These are phyloP conservation scores for Eutrigla gurnardus DNA, from an alignment of 2,797 vertebrate genomes.

Conservation along the genomic window DNA sequence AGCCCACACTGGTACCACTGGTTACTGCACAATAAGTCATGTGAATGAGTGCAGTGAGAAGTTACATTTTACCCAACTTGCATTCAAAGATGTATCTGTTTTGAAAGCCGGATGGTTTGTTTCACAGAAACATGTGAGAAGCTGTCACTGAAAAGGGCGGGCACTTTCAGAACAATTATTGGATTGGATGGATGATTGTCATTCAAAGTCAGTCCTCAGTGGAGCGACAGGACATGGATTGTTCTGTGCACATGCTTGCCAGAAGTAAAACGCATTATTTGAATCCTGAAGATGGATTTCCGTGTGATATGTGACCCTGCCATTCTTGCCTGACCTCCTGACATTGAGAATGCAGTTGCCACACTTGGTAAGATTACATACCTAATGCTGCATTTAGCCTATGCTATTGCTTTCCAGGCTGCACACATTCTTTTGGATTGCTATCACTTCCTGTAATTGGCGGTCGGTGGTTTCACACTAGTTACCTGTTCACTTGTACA, in stretches of 20 bases:
- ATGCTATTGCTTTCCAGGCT: too few species aligned
- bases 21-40: not conserved
- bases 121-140: not conserved
- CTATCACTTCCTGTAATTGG: too few species aligned
- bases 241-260: too few species aligned
- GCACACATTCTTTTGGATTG: too few species aligned
- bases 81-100: not conserved
- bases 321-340: not conserved
- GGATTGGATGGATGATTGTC: not conserved
- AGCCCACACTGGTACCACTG: not conserved
- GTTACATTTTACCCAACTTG: not conserved
- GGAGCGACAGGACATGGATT: too few species aligned
- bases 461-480: too few species aligned
- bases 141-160: not conserved
- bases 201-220: not conserved
- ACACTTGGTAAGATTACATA: too few species aligned
- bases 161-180: too few species aligned
- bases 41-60: not conserved
- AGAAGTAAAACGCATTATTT: too few species aligned
- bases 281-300: not conserved
- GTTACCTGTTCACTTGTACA: too few species aligned
- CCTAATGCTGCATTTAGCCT: too few species aligned
- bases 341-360: too few species aligned
- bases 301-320: not conserved
- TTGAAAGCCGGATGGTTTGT: not conserved